phyloP scores from a whole-genome alignment of 2,888 invertebrate species.

The Notodonta dromedarius region DNA sequence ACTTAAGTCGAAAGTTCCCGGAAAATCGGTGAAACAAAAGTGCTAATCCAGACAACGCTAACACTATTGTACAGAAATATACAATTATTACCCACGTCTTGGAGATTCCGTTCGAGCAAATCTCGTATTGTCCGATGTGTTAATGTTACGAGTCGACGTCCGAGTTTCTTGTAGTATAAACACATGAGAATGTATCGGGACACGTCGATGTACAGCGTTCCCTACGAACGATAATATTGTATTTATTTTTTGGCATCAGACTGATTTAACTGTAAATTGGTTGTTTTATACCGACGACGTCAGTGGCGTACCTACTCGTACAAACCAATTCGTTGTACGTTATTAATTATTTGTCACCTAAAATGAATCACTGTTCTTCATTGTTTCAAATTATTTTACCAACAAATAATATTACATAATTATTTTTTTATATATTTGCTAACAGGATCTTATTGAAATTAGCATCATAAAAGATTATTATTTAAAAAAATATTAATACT shows the following conservation, averaged over 20 bases:
- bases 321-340: too few species aligned
- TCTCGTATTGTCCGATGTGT: constrained; percentile 7
- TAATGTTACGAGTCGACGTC: not conserved
- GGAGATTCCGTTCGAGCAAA: constrained; percentile 7
- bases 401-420: too few species aligned
- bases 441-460: too few species aligned
- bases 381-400: too few species aligned
- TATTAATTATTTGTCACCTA: too few species aligned
- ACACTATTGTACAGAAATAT: not conserved
- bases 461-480: too few species aligned
- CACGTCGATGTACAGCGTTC: constrained; percentile 10
- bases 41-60: constrained; percentile 8
- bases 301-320: too few species aligned
- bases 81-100: constrained; percentile 24
- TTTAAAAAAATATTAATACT: too few species aligned
- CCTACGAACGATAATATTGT: constrained; percentile 16
- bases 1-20: not conserved
- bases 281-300: too few species aligned
- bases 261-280: not conserved
- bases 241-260: constrained; percentile 11
- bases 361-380: too few species aligned
- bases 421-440: too few species aligned
- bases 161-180: constrained; percentile 8
- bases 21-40: too few species aligned
- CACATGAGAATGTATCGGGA: constrained; percentile 11